Evolutionary conservation across 2,113 vertebrate species (phyloP).

Genomic region (Datnioides undecimradiatus): DNA sequence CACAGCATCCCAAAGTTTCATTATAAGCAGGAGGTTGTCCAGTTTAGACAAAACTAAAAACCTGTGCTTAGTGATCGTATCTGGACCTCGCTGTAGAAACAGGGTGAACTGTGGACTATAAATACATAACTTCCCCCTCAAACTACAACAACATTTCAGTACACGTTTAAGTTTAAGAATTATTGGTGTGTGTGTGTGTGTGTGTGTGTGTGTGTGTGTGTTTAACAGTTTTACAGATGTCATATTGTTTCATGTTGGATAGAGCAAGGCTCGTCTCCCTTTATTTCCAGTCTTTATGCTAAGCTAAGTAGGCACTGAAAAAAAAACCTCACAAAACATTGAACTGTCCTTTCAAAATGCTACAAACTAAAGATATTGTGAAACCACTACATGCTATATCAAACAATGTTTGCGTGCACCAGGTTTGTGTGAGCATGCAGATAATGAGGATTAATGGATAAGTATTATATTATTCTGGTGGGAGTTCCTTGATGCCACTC

Average conservation of each 20-base stretch:
- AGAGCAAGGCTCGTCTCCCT: neutral
- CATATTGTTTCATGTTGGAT: neutral
- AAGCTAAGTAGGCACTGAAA: too few species aligned
- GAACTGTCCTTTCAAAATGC: neutral
- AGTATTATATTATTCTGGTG: conserved; percentile 9
- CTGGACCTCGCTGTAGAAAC: neutral
- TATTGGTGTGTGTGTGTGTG: too few species aligned
- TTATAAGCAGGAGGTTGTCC: too few species aligned
- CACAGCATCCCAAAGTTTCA: neutral
- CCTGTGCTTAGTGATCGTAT: neutral
- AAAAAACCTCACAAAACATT: neutral
- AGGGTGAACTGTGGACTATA: neutral
- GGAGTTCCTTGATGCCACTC: conserved; percentile 29
- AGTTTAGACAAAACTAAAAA: neutral
- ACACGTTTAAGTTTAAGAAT: neutral
- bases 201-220: too few species aligned
- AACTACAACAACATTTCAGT: neutral
- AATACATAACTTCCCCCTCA: neutral
- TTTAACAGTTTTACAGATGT: neutral
- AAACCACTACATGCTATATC: neutral
- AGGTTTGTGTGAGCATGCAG: neutral
- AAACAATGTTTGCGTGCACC: neutral
- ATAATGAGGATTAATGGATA: conserved; percentile 39
- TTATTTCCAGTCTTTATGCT: neutral
- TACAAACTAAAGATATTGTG: neutral